These are phyloP conservation scores for Triplophysa tibetana DNA, from an alignment of 2,113 vertebrate species.

Conservation along the genomic window DNA sequence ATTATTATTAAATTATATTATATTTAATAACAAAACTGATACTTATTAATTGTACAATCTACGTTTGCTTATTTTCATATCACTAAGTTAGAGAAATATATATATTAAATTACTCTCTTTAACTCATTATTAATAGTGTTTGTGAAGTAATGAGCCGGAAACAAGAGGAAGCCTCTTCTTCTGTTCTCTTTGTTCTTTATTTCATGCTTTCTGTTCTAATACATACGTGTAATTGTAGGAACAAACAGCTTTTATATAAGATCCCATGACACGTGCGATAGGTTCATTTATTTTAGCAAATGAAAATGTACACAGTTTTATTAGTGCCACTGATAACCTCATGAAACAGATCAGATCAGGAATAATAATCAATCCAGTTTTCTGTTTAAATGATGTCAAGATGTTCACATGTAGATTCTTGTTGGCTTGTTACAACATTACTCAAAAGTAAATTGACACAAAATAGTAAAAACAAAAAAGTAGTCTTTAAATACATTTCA, in stretches of 20 bases:
- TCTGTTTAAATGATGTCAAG: too few relatives aligned
- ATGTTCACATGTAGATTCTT: slow-evolving; percentile 68
- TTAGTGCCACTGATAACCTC: too few relatives aligned
- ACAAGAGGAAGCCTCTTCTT: slow-evolving; percentile 34
- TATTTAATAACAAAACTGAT: too few relatives aligned
- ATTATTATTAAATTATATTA: too few relatives aligned
- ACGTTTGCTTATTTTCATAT: slow-evolving; percentile 49
- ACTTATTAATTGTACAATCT: too few relatives aligned
- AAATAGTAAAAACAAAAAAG: too few relatives aligned
- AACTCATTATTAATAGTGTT: slow-evolving; percentile 1
- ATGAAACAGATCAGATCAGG: too few relatives aligned
- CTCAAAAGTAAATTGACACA: not conserved
- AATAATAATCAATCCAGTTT: too few relatives aligned
- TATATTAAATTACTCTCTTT: too few relatives aligned
- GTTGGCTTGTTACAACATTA: not conserved
- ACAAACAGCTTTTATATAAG: slow-evolving; percentile 51
- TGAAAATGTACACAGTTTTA: slow-evolving; percentile 82
- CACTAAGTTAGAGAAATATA: slow-evolving; percentile 52
- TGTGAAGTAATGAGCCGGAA: slow-evolving; percentile 55
- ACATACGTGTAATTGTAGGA: not conserved
- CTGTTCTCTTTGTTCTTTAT: slow-evolving; percentile 30
- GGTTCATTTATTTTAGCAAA: slow-evolving; percentile 77
- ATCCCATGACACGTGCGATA: slow-evolving; percentile 74
- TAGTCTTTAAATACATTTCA: not conserved
- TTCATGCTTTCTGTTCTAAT: slow-evolving; percentile 55